Base-by-base conservation (phyloP, 2,888 invertebrate species). In the Cyclophora albipunctata region DNA sequence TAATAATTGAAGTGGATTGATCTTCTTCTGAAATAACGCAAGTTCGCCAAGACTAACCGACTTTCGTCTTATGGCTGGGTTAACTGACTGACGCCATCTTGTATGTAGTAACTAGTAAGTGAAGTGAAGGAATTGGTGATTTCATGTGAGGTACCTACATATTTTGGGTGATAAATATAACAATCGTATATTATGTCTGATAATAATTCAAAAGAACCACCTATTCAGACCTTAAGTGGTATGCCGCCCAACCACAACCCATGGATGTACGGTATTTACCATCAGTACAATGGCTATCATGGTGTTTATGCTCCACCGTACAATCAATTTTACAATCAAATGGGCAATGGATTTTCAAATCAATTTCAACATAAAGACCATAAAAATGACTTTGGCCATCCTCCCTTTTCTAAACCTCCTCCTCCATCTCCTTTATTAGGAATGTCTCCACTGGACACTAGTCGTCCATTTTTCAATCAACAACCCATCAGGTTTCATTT, bases 221-320 rank as follows among this genome's bases (percentile, higher is more conserved):
- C 88, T 51, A 59, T 87, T 58, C 88, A 86, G 76, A 85, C 84
- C 50, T 77, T 87, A 75, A 86, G 66, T 60, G 85, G 85, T 52
- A 68, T 86, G 73, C 81, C 83, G 54, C 75, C 78, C 34, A 82
- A 81, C 63, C 78, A 77, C 59, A 79, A 80, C 60, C 75, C 78
- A n/a, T 89, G 89, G 89, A 77, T 82, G 73, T 88, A 84, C 64
- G 78, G 81, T 58, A 66, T 81, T 53, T 84, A 85, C 64, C 78
- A 77, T 42, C 80, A 75, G 50, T 86, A 81, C 62, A 83, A 78
- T 66, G 79, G 78, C 45, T 87, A 84, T 63, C 78, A 78, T 54
- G 81, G 82, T 64, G 73, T 84, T 73, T 90, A 84, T 69, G 81
- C 85, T 49, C 89, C 86, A 49, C 89, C 84, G 65, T 90, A 84